A percentile compares a stretch with the other conserved stretches of the same genome.
Evolutionary conservation across 2,113 vertebrate genomes (phyloP).

Genomic region (Taxidea taxus): DNA sequence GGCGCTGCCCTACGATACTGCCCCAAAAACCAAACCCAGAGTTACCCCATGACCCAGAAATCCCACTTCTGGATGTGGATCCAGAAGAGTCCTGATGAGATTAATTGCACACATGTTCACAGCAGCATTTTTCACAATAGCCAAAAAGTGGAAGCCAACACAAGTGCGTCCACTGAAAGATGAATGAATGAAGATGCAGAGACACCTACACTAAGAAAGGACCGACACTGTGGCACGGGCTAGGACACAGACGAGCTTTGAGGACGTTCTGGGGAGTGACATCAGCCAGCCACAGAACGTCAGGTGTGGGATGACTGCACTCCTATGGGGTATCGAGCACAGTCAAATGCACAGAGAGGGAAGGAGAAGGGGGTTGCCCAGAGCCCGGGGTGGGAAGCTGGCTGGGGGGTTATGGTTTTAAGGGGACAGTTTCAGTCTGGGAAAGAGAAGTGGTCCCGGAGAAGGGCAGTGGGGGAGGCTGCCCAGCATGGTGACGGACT

Average conservation of each 20-base stretch:
- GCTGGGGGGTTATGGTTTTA: neutral
- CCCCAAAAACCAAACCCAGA: neutral
- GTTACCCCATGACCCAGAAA: neutral
- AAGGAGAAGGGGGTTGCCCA: neutral
- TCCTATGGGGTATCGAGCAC: neutral
- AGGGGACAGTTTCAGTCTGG: neutral
- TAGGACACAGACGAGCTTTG: neutral
- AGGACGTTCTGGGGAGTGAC: neutral
- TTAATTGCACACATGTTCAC: neutral
- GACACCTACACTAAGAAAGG: neutral
- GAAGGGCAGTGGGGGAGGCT: rapidly evolving
- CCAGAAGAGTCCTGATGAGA: neutral
- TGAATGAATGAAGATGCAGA: neutral
- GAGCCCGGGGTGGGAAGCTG: too few relatives aligned
- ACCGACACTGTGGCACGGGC: neutral
- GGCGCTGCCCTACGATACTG: rapidly evolving
- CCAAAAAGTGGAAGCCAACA: neutral
- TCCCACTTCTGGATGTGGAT: neutral
- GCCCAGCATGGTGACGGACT: rapidly evolving
- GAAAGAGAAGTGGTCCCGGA: neutral
- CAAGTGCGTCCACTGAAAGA: neutral
- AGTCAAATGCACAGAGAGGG: neutral
- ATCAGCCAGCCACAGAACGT: neutral
- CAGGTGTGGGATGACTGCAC: neutral
- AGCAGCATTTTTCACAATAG: neutral